phyloP scores from a whole-genome alignment of 1,140 invertebrate genomes.

The Conus ventricosus region DNA sequence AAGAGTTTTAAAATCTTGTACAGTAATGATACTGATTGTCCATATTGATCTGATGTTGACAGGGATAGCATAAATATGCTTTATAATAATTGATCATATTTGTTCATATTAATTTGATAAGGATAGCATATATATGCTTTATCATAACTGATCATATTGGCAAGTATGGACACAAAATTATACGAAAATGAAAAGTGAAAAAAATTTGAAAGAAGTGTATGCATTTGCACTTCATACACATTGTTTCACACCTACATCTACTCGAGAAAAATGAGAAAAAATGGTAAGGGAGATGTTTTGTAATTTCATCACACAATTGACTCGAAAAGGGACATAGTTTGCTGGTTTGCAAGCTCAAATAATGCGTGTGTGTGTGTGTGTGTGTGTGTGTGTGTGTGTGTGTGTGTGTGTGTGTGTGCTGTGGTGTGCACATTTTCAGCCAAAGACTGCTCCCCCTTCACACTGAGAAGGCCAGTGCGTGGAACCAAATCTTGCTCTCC shows the following conservation, averaged over 20 bases:
- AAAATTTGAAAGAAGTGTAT: no score
- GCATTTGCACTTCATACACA: not conserved
- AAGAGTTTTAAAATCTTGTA: no score
- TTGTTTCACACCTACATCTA: not conserved
- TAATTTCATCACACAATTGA: not conserved
- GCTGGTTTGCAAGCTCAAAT: not conserved
- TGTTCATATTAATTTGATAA: no score
- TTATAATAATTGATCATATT: no score
- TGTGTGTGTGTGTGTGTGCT: not conserved
- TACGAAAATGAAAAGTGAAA: no score
- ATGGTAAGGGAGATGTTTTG: not conserved
- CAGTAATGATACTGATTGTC: no score
- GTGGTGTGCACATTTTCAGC: not conserved
- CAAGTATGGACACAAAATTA: no score
- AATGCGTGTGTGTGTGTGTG: not conserved
- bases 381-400: not conserved
- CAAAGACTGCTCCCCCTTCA: not conserved
- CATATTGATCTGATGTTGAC: no score
- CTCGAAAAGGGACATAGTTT: not conserved
- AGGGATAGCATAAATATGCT: no score
- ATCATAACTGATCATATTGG: no score
- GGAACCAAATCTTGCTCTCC: not conserved
- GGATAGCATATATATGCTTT: no score
- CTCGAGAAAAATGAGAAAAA: not conserved
- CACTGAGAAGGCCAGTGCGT: not conserved